Evolutionary conservation across 2,888 invertebrate genomes (phyloP), one percentile per base, ranked within the genome.

Genomic region (Amorpha juglandis): DNA sequence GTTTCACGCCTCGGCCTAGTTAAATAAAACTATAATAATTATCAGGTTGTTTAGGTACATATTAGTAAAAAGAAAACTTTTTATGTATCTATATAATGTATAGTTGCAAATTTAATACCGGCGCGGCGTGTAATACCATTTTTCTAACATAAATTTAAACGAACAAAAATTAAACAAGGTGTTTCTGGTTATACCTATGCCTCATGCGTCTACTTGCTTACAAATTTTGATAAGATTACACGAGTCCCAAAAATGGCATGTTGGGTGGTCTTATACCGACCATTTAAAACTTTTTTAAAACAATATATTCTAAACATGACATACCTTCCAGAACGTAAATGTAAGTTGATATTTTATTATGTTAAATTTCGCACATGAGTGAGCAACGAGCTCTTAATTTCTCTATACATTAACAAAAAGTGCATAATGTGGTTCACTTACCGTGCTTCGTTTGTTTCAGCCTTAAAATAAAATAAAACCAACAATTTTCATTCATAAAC

Each of bases 401-500:
- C 68, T 68, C 53, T 64, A 69, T 63, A 70, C 66, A 68, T 47
- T 58, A 64, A n/a, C 62, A 67, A 63, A 65, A 63, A 42, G 58
- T 38, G 35, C 27, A 35, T 16, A 55, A 3, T 55, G 11, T 21
- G 68, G 64, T 45, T 71, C 58, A 77, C 87, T 83, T 77, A 88
- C 88, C 84, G 79, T 73, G 74, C 72, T 81, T 78, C 73, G 70
- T 79, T 77, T 72, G 67, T 74, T 75, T 70, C 69, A 69, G 68
- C 68, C 68, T 67, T 53, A 67, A 67, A 71, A 64, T 64, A 70
- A 75, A 76, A 67, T 64, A 65, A 77, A 74, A 70, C 69, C 73
- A 75, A 74, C 67, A 73, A 74, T 77, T 80, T 82, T 80, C 80
- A 81, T 81, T 83, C 73, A 84, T 84, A 84, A 87, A 86, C 81